Base-by-base conservation (phyloP, 2,113 vertebrate genomes). In the Anarhynchus alexandrinus region DNA sequence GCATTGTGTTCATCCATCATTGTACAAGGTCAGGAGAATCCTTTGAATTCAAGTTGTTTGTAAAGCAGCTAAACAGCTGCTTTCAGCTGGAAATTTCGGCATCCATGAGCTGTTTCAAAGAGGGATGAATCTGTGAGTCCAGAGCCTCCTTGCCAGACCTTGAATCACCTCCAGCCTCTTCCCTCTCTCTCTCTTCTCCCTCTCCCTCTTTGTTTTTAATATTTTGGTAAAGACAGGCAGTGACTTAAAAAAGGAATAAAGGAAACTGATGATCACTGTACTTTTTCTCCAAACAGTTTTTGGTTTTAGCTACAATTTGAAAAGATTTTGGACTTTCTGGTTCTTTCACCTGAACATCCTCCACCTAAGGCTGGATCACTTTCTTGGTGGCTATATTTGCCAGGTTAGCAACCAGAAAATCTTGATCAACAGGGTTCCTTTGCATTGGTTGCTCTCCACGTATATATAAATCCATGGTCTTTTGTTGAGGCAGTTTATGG, bases 11-110 rank as follows among this genome's bases (percentile, higher is more conserved):
- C 30, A 30, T 76, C 55, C 82, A 18, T 57, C 19, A 43, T 52
- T 2, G 2, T 15, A 34, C 57, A 69, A 96, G 94, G 88, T 95
- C 86, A 88, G 74, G 30, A 92, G 30, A 95, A 19, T 69, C 59
- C 66, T 95, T 88, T 57, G 58, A 94, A 91, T 94, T 86, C 78
- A 92, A 59, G 20, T 70, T 94, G 73, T 89, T 86, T 94, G 86
- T 29, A 91, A 92, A 91, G 83, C 82, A 93, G 62, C 27, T 93
- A 79, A 96, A 95, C n/a, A 90, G 79, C 25, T 79, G 27, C 52
- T 90, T 95, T 61, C 76, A 92, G 54, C 5, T 91, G 32, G 52
- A 91, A 67, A 80, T 93, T 93, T 95, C 65, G 94, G 92, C 45
- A 72, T 81, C 79, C 81, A 77, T 34, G 34, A 88, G 32, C 71